Base-by-base conservation (phyloP, 2,797 vertebrate species). In the Sebastes itinus region DNA sequence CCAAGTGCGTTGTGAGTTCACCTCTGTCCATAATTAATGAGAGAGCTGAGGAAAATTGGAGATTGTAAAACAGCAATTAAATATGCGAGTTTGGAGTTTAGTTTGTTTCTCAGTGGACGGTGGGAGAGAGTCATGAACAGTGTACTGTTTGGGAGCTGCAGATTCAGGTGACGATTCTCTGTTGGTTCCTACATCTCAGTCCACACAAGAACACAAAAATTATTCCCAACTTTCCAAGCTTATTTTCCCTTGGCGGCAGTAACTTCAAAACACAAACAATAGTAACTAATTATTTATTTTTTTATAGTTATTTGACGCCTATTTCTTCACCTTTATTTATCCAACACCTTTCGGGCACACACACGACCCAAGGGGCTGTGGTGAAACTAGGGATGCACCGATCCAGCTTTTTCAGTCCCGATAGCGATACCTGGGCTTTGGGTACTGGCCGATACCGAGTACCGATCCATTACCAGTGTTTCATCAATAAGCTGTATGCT, bases 11-110 rank as follows among this genome's bases (percentile, higher is more conserved):
- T 6, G 2, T 20, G 20, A 35, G 52, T 75, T 77, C 59, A 63
- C 59, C 62, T 60, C 67, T 7, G 82, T 73, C 35, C 38, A 20
- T 69, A 69, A 75, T 80, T 73, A 77, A 77, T 28, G 63, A 67
- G 63, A 67, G 49, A 38, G 14, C 72, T 61, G 23, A 22, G 59
- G 59, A 23, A 81, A 71, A 71, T 55, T 59, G 33, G 62, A 65
- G 69, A 79, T 80, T 49, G 64, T 69, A 27, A 83, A 76, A 69
- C 9, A 12, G 52, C 30, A 65, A 55, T 77, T 80, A 72, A 60
- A 64, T 46, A 20, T 66, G 42, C 4, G 1, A 30, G 20, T 64
- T 23, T 14, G 9, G 42, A 54, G n/a, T 59, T 38, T 5, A 5
- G 18, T 16, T 58, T 49, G 30, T 25, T 60, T 60, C 5, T 58